phyloP scores from a whole-genome alignment of 2,888 invertebrate species.

The Athalia cordata region DNA sequence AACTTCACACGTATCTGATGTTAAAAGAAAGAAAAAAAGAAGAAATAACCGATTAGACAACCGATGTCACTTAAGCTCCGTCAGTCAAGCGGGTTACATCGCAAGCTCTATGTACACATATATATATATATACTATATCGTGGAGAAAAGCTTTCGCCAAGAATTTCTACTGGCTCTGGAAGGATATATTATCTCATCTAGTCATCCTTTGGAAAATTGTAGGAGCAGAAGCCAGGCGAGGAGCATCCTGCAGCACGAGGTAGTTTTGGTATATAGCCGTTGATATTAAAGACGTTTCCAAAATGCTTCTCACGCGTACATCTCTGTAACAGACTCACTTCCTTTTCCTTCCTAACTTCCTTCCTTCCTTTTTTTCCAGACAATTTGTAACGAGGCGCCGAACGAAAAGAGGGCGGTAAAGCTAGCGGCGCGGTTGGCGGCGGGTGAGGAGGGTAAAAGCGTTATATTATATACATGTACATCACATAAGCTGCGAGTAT shows the following conservation, averaged over 20 bases:
- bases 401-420: not conserved
- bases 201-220: not conserved
- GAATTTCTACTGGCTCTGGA: slow-evolving; percentile 27
- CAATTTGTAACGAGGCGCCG: slow-evolving; percentile 40
- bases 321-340: no score
- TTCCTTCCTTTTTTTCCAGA: not conserved
- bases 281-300: slow-evolving; percentile 55
- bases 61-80: slow-evolving; percentile 41
- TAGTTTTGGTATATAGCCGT: not conserved
- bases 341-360: no score
- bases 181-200: slow-evolving; percentile 44
- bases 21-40: no score
- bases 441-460: no score
- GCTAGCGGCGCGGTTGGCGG: no score
- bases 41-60: slow-evolving; percentile 11
- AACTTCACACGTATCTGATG: no score
- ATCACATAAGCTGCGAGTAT: no score
- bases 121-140: slow-evolving; percentile 6
- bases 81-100: slow-evolving; percentile 30
- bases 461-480: no score
- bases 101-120: no score
- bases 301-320: slow-evolving; percentile 47
- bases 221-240: not conserved
- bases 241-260: no score
- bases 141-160: slow-evolving; percentile 5